phyloP scores from a whole-genome alignment of 2,888 invertebrate genomes.

The Callimorpha dominula region DNA sequence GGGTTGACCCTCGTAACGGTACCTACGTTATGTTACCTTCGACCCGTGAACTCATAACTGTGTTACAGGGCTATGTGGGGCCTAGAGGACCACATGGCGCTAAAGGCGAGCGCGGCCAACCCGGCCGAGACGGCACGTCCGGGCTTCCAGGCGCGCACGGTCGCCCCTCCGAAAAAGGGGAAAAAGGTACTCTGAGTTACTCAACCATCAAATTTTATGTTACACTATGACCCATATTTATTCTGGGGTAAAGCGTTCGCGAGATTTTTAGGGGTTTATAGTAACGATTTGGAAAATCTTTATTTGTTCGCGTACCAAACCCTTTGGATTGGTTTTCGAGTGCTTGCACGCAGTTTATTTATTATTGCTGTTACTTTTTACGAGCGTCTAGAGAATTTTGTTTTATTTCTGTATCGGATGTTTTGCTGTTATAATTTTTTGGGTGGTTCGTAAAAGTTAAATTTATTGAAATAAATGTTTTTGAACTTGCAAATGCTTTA shows the following conservation, averaged over 20 bases:
- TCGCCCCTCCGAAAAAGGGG: slow-evolving; percentile 91
- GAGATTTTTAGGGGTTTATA: slow-evolving; percentile 80
- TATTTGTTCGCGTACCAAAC: slow-evolving; percentile 72
- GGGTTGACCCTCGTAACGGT: slow-evolving; percentile 80
- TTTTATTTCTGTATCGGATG: slow-evolving; percentile 60
- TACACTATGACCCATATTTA: slow-evolving; percentile 83
- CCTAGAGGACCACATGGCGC: slow-evolving; percentile 87
- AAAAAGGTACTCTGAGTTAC: slow-evolving; percentile 88
- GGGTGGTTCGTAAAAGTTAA: slow-evolving; percentile 33
- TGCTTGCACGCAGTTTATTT: slow-evolving; percentile 70
- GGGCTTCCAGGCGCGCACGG: slow-evolving; percentile 86
- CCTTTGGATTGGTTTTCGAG: slow-evolving; percentile 68
- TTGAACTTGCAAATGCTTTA: slow-evolving; percentile 24
- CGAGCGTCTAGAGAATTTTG: slow-evolving; percentile 66
- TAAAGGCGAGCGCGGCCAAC: slow-evolving; percentile 89
- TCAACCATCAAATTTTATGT: slow-evolving; percentile 86
- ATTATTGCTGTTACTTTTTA: slow-evolving; percentile 75
- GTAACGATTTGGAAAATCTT: slow-evolving; percentile 83
- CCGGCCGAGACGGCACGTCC: slow-evolving; percentile 91
- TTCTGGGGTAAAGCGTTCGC: slow-evolving; percentile 75
- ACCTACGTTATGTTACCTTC: slow-evolving; percentile 77
- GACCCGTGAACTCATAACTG: slow-evolving; percentile 74
- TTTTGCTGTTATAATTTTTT: slow-evolving; percentile 43
- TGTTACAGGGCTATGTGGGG: slow-evolving; percentile 82
- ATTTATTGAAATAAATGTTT: slow-evolving; percentile 46